These are phyloP conservation scores for Catharus fuscescens DNA, from an alignment of 2,113 vertebrate genomes.

Conservation along the genomic window DNA sequence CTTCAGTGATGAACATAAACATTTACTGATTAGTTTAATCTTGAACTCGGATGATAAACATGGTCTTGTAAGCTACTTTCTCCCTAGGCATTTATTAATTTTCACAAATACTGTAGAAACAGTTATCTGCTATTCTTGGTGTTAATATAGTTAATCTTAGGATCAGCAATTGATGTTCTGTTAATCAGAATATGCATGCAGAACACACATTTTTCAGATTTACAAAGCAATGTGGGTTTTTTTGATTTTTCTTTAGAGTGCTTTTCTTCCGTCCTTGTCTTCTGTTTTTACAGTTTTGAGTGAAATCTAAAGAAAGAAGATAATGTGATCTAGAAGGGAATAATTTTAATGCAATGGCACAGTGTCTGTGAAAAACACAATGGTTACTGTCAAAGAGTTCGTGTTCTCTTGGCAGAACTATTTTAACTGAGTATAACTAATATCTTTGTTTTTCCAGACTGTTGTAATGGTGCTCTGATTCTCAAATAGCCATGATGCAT, in stretches of 20 bases:
- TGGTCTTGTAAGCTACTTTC: conserved; percentile 1
- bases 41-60: conserved; percentile 8
- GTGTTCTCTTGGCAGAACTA: background rate
- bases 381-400: background rate
- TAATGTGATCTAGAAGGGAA: background rate
- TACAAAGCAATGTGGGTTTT: background rate
- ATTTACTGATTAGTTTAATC: conserved; percentile 8
- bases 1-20: background rate
- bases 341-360: background rate
- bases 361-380: background rate
- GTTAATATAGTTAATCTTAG: conserved; percentile 15
- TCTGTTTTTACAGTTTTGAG: background rate
- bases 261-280: background rate
- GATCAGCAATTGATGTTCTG: background rate
- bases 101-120: background rate
- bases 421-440: conserved; percentile 14
- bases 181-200: conserved; percentile 40
- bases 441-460: conserved; percentile 12
- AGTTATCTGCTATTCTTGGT: conserved; percentile 14
- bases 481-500: background rate
- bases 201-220: conserved; percentile 24
- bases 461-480: background rate
- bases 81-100: conserved; percentile 46
- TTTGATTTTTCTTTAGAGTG: background rate
- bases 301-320: background rate